These are phyloP conservation scores for Saxidomus purpurata DNA, from an alignment of 1,140 invertebrate species.

Conservation along the genomic window DNA sequence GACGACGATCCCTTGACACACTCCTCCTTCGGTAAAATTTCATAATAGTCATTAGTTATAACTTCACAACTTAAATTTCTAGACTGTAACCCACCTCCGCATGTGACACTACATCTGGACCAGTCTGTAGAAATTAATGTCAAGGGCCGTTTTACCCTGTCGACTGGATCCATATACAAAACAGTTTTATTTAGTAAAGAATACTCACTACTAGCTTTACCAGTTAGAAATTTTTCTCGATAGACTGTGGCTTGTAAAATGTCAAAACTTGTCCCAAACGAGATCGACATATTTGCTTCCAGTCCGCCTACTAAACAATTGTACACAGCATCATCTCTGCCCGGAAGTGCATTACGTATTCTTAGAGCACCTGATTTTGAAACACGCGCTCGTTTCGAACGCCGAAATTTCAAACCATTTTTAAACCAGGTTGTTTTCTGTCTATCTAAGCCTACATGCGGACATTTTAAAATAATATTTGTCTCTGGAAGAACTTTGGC, in stretches of 20 bases:
- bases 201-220: not conserved
- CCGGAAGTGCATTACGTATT: conserved; percentile 43
- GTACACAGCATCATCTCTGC: conserved; percentile 54
- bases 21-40: conserved; percentile 47
- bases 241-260: conserved; percentile 53
- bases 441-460: conserved; percentile 60
- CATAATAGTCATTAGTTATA: conserved; percentile 55
- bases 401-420: conserved; percentile 59
- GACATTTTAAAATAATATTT: conserved; percentile 64
- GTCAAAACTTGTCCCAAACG: conserved; percentile 41
- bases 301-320: conserved; percentile 56
- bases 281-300: conserved; percentile 50
- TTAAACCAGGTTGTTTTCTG: conserved; percentile 64
- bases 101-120: conserved; percentile 54
- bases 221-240: conserved; percentile 51
- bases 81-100: conserved; percentile 63
- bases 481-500: conserved; percentile 54
- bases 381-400: conserved; percentile 49
- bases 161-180: conserved; percentile 36
- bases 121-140: conserved; percentile 50
- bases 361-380: conserved; percentile 54
- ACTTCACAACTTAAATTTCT: conserved; percentile 60
- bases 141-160: conserved; percentile 44
- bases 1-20: not conserved
- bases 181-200: conserved; percentile 51